Conservation (phyloP, 1,140 invertebrate genomes). For the Psix sp. region DNA sequence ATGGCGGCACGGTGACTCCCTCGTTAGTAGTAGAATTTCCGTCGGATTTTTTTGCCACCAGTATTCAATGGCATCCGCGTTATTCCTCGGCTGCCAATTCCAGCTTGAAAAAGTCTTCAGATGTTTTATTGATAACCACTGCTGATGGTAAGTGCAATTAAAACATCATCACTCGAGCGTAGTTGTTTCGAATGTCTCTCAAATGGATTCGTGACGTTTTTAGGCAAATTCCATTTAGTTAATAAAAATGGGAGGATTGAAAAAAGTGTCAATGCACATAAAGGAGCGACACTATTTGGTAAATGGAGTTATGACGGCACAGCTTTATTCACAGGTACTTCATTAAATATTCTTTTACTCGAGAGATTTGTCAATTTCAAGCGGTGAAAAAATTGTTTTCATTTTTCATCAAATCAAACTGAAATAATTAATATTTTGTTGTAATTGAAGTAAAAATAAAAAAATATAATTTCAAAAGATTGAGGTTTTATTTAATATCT, state of each 20-base stretch:
- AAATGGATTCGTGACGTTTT: constrained; percentile 9
- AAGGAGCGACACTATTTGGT: constrained; percentile 90
- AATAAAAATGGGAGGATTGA: constrained; percentile 94
- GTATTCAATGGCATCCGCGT: constrained; percentile 85
- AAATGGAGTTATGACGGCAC: constrained; percentile 96
- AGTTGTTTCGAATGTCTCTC: constrained; percentile 1
- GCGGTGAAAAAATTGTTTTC: no score
- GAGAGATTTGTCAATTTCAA: no score
- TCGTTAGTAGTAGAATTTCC: constrained; percentile 86
- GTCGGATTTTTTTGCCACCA: constrained; percentile 90
- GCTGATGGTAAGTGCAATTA: constrained; percentile 83
- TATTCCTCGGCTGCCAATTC: constrained; percentile 42
- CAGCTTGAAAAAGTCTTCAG: constrained; percentile 84
- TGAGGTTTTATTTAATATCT: no score
- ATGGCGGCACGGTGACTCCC: constrained; percentile 83
- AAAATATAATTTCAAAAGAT: no score
- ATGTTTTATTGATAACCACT: constrained; percentile 91
- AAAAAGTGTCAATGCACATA: constrained; percentile 94
- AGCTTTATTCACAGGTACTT: constrained; percentile 91
- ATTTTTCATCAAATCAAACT: no score
- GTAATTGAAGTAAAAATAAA: no score
- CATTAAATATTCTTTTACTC: no score
- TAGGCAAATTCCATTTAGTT: constrained; percentile 92
- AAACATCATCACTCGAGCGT: not conserved
- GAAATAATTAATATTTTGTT: no score